These are phyloP conservation scores for Cephus spinipes DNA, from an alignment of 2,888 invertebrate species.

Conservation along the genomic window DNA sequence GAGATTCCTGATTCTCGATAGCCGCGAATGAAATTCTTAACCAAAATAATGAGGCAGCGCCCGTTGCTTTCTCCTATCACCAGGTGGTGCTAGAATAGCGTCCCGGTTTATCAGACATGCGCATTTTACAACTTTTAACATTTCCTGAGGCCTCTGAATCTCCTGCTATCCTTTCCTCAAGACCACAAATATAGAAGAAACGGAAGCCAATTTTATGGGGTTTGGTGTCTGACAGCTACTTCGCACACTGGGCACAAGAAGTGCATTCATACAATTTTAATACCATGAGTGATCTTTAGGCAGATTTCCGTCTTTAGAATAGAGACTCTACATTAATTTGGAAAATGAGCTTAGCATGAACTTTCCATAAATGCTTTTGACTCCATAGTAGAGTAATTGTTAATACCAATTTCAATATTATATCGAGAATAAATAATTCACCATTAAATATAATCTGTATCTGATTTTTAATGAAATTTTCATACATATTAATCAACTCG, in stretches of 20 bases:
- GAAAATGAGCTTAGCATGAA: no score
- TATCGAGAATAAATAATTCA: background rate
- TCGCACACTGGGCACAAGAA: background rate
- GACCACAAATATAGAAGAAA: no score
- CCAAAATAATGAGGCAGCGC: background rate
- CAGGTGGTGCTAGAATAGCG: no score
- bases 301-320: no score
- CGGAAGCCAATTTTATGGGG: no score
- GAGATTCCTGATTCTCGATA: background rate
- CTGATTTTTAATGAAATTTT: background rate
- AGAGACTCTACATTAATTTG: background rate
- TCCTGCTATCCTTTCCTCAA: no score
- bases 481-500: background rate
- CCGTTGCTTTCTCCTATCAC: background rate
- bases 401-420: background rate
- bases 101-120: no score
- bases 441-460: background rate
- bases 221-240: background rate
- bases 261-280: background rate
- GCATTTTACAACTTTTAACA: no score
- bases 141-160: no score
- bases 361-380: no score
- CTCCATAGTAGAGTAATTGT: background rate
- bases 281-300: background rate
- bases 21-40: background rate